phyloP scores from a whole-genome alignment of 2,888 invertebrate genomes.

The Bibio marci region DNA sequence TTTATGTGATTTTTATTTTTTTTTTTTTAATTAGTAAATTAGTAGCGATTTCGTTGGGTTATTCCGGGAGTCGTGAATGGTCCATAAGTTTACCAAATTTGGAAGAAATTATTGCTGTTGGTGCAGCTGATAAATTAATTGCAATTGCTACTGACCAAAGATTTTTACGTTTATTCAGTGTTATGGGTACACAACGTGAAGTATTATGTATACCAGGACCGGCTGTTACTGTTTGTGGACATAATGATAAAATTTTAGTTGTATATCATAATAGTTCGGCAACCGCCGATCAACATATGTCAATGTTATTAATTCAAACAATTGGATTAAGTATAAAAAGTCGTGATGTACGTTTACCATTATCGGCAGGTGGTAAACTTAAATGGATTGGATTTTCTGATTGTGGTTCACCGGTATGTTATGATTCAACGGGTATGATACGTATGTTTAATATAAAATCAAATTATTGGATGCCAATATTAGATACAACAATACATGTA shows the following conservation, averaged over 20 bases:
- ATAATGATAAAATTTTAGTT: constrained; percentile 37
- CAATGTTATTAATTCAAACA: constrained; percentile 34
- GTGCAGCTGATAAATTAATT: constrained; percentile 54
- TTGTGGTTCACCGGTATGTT: constrained; percentile 57
- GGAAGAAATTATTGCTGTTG: constrained; percentile 58
- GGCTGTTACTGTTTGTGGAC: constrained; percentile 47
- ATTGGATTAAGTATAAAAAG: constrained; percentile 29
- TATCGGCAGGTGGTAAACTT: constrained; percentile 47
- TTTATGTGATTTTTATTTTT: constrained; percentile 1
- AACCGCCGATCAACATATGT: constrained; percentile 37
- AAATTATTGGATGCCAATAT: constrained; percentile 65
- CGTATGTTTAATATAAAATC: constrained; percentile 50
- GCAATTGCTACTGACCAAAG: constrained; percentile 61
- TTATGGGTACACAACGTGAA: constrained; percentile 76
- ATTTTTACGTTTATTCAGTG: constrained; percentile 64
- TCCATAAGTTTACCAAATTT: constrained; percentile 54
- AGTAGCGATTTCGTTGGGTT: constrained; percentile 55
- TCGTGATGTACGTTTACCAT: constrained; percentile 39
- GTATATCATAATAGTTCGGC: constrained; percentile 47
- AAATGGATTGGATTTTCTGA: constrained; percentile 70
- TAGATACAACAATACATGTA: constrained; percentile 56
- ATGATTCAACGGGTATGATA: constrained; percentile 62
- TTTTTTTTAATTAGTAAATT: constrained; percentile 39
- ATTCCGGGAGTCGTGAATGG: constrained; percentile 75
- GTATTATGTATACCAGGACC: constrained; percentile 51